These are phyloP conservation scores for Drosophila sucinea DNA, from an alignment of 1,140 invertebrate species.

Conservation along the genomic window DNA sequence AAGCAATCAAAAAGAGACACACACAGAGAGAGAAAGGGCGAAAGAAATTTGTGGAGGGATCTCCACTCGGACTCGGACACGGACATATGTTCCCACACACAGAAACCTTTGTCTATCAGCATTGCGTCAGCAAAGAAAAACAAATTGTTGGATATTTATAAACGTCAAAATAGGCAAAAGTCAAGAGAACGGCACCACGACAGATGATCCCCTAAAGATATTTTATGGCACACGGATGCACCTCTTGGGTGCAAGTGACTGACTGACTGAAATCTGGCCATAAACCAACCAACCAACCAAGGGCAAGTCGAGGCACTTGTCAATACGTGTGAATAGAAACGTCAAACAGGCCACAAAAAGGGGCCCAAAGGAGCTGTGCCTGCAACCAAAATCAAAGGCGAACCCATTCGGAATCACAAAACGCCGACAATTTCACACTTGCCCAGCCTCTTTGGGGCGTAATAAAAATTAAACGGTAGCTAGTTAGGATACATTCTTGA, in stretches of 20 bases:
- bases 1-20: constrained; percentile 69
- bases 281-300: constrained; percentile 38
- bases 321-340: constrained; percentile 76
- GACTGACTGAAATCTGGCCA: constrained; percentile 33
- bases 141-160: constrained; percentile 79
- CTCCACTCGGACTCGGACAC: constrained; percentile 4
- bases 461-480: constrained; percentile 82
- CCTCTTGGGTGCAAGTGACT: constrained; percentile 30
- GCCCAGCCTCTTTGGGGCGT: constrained; percentile 46
- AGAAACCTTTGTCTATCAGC: constrained; percentile 77
- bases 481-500: constrained; percentile 71
- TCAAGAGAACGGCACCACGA: constrained; percentile 11
- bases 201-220: constrained; percentile 52
- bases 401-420: constrained; percentile 39
- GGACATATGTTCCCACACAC: constrained; percentile 69
- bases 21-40: constrained; percentile 6
- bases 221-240: constrained; percentile 52
- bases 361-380: neutral
- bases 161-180: constrained; percentile 79
- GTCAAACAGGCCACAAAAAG: constrained; percentile 58
- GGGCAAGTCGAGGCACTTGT: constrained; percentile 44
- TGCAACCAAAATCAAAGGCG: constrained; percentile 57
- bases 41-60: neutral
- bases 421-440: constrained; percentile 72
- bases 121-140: constrained; percentile 69